phyloP scores from a whole-genome alignment of 2,113 vertebrate genomes.

The Hemicordylus capensis region DNA sequence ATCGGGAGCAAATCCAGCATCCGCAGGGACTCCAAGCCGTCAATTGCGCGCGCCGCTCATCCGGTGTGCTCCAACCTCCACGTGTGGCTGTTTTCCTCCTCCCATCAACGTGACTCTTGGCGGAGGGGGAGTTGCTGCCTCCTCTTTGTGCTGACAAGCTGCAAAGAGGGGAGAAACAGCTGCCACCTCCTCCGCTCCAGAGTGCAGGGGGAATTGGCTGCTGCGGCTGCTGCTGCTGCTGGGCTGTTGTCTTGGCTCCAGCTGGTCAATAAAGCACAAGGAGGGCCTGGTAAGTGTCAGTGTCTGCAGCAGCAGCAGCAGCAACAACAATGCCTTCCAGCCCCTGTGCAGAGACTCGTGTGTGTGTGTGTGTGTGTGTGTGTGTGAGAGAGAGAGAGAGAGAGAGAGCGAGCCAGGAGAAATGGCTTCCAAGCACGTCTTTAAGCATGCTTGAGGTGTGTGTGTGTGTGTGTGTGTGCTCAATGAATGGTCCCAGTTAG shows the following conservation, averaged over 20 bases:
- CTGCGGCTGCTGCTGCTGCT: no score
- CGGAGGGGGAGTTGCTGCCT: not conserved
- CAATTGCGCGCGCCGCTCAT: not conserved
- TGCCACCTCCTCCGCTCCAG: not conserved
- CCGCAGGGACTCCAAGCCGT: constrained; percentile 28
- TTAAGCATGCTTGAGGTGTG: no score
- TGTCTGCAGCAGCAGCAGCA: not conserved
- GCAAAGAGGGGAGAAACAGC: constrained; percentile 14
- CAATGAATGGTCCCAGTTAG: not conserved
- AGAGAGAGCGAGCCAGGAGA: no score
- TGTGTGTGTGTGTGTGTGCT: not conserved
- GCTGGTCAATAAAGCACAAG: accelerated
- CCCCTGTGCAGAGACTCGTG: no score
- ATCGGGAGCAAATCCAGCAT: not conserved
- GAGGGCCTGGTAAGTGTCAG: accelerated
- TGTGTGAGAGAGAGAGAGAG: no score
- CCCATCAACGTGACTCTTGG: constrained; percentile 28
- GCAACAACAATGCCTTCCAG: not conserved
- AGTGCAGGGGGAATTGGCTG: not conserved
- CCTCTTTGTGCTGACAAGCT: not conserved
- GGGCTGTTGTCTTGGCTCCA: constrained; percentile 1
- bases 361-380: not conserved
- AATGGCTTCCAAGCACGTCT: not conserved
- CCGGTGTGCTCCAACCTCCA: constrained; percentile 18
- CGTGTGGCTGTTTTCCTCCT: constrained; percentile 10